These are phyloP conservation scores for Caradrina kadenii DNA, from an alignment of 2,888 invertebrate genomes.

Conservation along the genomic window DNA sequence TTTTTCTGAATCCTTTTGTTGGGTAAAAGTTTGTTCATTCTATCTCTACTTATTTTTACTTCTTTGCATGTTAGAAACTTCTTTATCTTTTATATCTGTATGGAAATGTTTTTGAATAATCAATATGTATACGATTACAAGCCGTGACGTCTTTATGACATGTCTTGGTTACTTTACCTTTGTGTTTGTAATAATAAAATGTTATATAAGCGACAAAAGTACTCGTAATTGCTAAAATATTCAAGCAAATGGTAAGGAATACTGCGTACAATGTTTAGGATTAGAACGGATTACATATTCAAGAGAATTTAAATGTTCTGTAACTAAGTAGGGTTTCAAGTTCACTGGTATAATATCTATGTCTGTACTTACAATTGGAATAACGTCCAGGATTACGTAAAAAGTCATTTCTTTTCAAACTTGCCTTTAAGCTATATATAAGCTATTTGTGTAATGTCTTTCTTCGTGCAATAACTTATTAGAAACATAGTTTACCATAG, in stretches of 20 bases:
- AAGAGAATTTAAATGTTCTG: slow-evolving; percentile 58
- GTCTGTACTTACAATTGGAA: slow-evolving; percentile 23
- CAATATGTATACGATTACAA: slow-evolving; percentile 25
- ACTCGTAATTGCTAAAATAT: slow-evolving; percentile 41
- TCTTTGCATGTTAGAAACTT: slow-evolving; percentile 27
- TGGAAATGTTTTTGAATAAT: slow-evolving; percentile 27
- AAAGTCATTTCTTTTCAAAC: slow-evolving; percentile 28
- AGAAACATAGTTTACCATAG: neutral
- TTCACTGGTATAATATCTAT: slow-evolving; percentile 30
- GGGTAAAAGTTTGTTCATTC: slow-evolving; percentile 12
- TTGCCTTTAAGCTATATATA: slow-evolving; percentile 7
- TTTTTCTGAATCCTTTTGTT: slow-evolving; percentile 16
- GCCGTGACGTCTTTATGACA: slow-evolving; percentile 30
- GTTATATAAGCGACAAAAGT: slow-evolving; percentile 49
- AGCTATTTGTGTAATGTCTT: slow-evolving; percentile 24
- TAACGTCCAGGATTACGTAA: slow-evolving; percentile 51
- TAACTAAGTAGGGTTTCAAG: slow-evolving; percentile 50
- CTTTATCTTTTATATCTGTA: neutral
- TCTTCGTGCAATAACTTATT: slow-evolving; percentile 10
- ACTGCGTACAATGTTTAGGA: slow-evolving; percentile 48
- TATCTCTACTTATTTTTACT: slow-evolving; percentile 8
- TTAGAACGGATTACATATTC: slow-evolving; percentile 54
- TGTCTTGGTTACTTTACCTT: slow-evolving; percentile 47
- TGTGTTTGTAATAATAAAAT: slow-evolving; percentile 33
- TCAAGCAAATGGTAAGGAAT: slow-evolving; percentile 43